Evolutionary conservation across 2,113 vertebrate species (phyloP).

Genomic region (Microcebus griseorufus): DNA sequence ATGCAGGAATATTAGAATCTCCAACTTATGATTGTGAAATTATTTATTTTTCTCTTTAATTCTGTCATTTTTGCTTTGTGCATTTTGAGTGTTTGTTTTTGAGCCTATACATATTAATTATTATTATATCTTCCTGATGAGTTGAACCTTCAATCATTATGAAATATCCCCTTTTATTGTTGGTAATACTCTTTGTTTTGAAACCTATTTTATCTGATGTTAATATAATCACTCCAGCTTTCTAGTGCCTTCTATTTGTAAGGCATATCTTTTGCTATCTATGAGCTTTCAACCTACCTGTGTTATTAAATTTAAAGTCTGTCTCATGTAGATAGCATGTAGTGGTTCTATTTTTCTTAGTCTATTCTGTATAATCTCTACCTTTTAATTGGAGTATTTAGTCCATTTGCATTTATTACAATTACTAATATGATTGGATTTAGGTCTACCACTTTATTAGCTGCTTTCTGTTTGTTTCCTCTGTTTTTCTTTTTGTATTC

Average conservation of each 20-base stretch:
- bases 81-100: neutral
- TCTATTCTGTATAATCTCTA: neutral
- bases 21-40: neutral
- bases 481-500: neutral
- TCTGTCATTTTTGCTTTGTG: neutral
- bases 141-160: neutral
- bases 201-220: neutral
- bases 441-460: neutral
- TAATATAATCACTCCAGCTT: neutral
- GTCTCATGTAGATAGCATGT: neutral
- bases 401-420: neutral
- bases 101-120: neutral
- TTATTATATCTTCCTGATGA: neutral
- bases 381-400: neutral
- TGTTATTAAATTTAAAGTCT: neutral
- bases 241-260: neutral
- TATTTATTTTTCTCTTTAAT: neutral
- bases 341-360: too few species aligned
- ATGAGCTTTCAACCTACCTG: neutral
- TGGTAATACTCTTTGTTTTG: neutral
- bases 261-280: neutral
- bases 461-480: neutral
- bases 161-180: neutral
- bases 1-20: neutral
- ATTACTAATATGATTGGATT: neutral